Evolutionary conservation across 92 coral and sea anemone species (phyloP), one percentile per base, ranked within the genome.

Genomic region (Epizoanthus illoricatus): DNA sequence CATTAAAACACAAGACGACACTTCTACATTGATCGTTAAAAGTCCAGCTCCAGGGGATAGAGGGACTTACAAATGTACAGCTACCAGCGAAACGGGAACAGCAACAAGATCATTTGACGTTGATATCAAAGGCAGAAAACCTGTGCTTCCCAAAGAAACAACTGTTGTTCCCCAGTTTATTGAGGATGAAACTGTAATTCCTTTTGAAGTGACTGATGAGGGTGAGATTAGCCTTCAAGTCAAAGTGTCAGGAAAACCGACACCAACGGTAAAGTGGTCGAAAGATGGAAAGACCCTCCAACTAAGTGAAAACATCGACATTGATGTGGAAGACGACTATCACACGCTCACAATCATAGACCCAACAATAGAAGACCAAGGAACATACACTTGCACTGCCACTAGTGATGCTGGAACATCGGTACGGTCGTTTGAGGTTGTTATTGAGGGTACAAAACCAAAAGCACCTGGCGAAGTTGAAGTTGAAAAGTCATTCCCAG

Each of bases 341-440:
- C 86, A 80, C 75, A 69, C 76, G 6, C 85, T 95, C 65, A 79
- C 86, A 4, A 92, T 95, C 58, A 75, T 74, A 70, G 92, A 84
- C 5, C 95, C 93, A 84, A 86, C 91, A 52, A 86, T 90, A 21
- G 80, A 73, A 9, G 98, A 95, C 85, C 81, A 89, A 20, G 98
- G 98, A 6, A 89, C 90, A 10, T 95, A 93, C 73, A 90, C 88
- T 28, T 93, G 97, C 71, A 92, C 90, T 74, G 95, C 92, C 68
- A 86, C 89, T n/a, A 91, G 87, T 87, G 83, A 91, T 28, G 94
- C 93, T 16, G 98, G 98, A 3, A 91, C 90, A 41, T 85, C 85
- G 11, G 90, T 93, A 19, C 85, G 98, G 65, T 88, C 90, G n/a
- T 93, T 91, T 78, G 88, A 94, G 63, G 92, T 95, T 17, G 92